phyloP scores from a whole-genome alignment of 1,140 invertebrate species.

The Tribolium castaneum region DNA sequence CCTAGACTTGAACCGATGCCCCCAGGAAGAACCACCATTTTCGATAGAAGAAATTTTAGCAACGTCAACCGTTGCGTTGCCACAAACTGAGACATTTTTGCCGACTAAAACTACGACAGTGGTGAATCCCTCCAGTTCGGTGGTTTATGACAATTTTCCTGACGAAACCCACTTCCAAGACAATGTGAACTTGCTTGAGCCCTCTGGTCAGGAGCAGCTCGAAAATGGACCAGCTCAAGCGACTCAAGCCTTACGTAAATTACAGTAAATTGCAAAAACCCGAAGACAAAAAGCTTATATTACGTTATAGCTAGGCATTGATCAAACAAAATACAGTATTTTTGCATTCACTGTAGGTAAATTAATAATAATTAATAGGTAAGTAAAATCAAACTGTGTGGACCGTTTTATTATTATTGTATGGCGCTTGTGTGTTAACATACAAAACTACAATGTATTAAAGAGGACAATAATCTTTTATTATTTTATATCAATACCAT shows the following conservation, averaged over 20 bases:
- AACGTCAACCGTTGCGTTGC: constrained; percentile 28
- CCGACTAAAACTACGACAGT: constrained; percentile 16
- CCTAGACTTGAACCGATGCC: constrained; percentile 51
- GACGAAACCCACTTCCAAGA: background rate
- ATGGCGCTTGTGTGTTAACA: too few species aligned
- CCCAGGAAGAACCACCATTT: constrained; percentile 14
- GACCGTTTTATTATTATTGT: too few species aligned
- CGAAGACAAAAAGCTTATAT: too few species aligned
- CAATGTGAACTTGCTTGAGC: background rate
- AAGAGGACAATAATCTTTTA: too few species aligned
- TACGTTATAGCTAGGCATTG: too few species aligned
- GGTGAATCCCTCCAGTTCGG: background rate
- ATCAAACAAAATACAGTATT: too few species aligned
- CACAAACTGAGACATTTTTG: background rate
- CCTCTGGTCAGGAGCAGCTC: background rate
- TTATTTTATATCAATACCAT: too few species aligned
- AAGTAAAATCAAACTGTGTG: too few species aligned
- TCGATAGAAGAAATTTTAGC: constrained; percentile 39
- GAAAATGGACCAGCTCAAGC: constrained; percentile 1
- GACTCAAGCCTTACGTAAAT: background rate
- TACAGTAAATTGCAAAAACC: background rate
- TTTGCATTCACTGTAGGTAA: too few species aligned
- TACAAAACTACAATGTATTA: too few species aligned
- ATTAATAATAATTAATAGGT: too few species aligned
- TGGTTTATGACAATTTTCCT: background rate